A percentile compares a stretch with the other conserved stretches of the same genome.
phyloP scores from a whole-genome alignment of 2,888 invertebrate genomes.

The Xestia ashworthii region DNA sequence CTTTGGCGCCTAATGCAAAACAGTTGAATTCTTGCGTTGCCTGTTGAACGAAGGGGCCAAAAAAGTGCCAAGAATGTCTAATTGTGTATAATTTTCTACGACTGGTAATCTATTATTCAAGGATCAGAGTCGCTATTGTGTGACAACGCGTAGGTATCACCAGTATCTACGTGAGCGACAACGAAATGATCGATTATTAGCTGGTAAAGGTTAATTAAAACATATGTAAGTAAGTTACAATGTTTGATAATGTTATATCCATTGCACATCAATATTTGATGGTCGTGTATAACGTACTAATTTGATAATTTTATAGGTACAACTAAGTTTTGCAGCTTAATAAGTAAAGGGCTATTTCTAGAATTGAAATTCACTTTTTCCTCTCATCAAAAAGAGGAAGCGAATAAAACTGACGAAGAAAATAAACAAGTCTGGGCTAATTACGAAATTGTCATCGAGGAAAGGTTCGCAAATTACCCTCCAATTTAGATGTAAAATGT shows the following conservation, averaged over 20 bases:
- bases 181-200: slow-evolving; percentile 51
- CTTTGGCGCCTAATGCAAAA: slow-evolving; percentile 11
- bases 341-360: background rate
- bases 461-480: slow-evolving; percentile 79
- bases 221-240: slow-evolving; percentile 37
- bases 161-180: slow-evolving; percentile 51
- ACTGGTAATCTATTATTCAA: slow-evolving; percentile 66
- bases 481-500: slow-evolving; percentile 85
- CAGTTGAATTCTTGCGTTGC: background rate
- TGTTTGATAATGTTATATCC: slow-evolving; percentile 42
- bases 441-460: slow-evolving; percentile 82
- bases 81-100: slow-evolving; percentile 63
- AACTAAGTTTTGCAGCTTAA: background rate
- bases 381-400: slow-evolving; percentile 50
- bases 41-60: slow-evolving; percentile 3
- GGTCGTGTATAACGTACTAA: slow-evolving; percentile 4
- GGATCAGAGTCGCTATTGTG: slow-evolving; percentile 35
- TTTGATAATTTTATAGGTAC: background rate
- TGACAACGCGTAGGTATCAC: slow-evolving; percentile 34
- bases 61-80: slow-evolving; percentile 59
- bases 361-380: slow-evolving; percentile 30
- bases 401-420: slow-evolving; percentile 58
- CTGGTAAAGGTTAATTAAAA: slow-evolving; percentile 57
- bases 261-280: slow-evolving; percentile 34
- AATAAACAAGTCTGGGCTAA: slow-evolving; percentile 81